A percentile compares a stretch with the other conserved stretches of the same genome.
phyloP scores from a whole-genome alignment of 2,113 vertebrate species.

The Centropus bengalensis region DNA sequence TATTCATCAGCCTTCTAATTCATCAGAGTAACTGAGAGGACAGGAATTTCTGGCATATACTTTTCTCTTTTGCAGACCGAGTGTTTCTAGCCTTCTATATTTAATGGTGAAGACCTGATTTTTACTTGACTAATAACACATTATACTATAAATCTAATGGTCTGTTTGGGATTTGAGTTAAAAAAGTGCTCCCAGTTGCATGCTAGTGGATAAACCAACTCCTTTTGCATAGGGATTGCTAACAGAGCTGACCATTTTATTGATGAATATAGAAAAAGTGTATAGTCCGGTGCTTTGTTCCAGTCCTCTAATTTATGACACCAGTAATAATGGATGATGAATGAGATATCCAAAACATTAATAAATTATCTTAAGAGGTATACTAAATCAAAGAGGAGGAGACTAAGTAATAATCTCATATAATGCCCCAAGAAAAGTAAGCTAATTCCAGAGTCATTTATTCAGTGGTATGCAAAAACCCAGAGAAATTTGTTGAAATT shows the following conservation, averaged over 20 bases:
- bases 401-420: conserved; percentile 66
- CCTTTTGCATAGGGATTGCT: neutral
- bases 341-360: conserved; percentile 74
- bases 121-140: neutral
- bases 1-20: neutral
- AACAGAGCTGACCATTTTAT: conserved; percentile 42
- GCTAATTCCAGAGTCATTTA: conserved; percentile 67
- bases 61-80: neutral
- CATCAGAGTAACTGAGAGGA: neutral
- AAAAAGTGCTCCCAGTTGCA: neutral
- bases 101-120: neutral
- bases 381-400: conserved; percentile 74
- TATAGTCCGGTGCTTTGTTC: conserved; percentile 71
- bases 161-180: neutral
- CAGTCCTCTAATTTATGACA: conserved; percentile 69
- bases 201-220: neutral
- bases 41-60: neutral
- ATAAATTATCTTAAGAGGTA: conserved; percentile 74
- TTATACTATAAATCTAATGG: neutral
- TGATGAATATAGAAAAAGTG: conserved; percentile 61
- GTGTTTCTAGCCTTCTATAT: neutral
- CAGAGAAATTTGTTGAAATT: conserved; percentile 54
- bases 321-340: conserved; percentile 72
- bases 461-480: conserved; percentile 65
- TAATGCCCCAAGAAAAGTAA: conserved; percentile 68